Evolutionary conservation across 2,797 vertebrate species (phyloP).

Genomic region (Squalus acanthias): DNA sequence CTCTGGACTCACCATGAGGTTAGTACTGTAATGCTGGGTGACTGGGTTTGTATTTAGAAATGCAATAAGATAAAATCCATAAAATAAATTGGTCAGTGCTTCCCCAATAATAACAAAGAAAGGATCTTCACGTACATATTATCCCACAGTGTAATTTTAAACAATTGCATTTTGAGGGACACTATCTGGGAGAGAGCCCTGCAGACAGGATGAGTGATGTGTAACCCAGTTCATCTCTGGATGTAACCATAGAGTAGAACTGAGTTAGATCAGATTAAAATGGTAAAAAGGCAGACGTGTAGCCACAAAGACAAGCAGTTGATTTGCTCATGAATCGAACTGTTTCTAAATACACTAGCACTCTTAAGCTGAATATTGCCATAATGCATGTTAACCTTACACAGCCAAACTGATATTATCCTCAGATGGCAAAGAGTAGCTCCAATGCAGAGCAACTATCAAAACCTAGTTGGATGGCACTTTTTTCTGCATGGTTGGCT

Average conservation of each 20-base stretch:
- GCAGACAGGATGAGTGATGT: background rate
- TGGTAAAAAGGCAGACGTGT: background rate
- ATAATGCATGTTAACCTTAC: background rate
- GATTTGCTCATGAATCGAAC: background rate
- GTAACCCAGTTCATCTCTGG: background rate
- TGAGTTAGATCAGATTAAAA: background rate
- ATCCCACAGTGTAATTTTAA: background rate
- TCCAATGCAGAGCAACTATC: no score
- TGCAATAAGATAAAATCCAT: background rate
- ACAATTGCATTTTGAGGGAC: background rate
- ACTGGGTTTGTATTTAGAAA: background rate
- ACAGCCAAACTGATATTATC: background rate
- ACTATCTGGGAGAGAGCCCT: background rate
- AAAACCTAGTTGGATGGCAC: no score
- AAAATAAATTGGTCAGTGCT: background rate
- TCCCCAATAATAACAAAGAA: background rate
- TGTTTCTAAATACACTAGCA: background rate
- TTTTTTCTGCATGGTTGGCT: background rate
- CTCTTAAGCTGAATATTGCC: background rate
- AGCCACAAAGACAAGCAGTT: background rate
- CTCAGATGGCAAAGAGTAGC: background rate
- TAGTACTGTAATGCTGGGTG: conserved; percentile 46
- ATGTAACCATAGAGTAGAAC: background rate
- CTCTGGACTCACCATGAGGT: conserved; percentile 97
- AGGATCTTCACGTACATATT: background rate